A percentile compares a stretch with the other conserved stretches of the same genome.
These are phyloP conservation scores for Ciconia boyciana DNA, from an alignment of 2,113 vertebrate species.

Conservation along the genomic window DNA sequence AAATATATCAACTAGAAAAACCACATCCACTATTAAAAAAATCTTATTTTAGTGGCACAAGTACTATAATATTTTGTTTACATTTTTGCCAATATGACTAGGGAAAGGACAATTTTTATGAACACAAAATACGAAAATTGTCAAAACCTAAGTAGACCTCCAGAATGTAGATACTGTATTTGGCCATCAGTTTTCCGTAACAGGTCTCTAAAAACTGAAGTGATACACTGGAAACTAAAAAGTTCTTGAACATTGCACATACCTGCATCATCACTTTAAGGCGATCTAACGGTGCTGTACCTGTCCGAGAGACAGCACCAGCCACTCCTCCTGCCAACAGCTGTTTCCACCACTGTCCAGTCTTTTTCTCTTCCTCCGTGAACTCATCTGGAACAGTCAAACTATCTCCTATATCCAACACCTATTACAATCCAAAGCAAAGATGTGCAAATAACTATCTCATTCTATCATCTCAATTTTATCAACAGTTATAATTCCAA, in stretches of 20 bases:
- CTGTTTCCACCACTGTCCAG: slow-evolving; percentile 91
- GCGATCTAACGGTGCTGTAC: slow-evolving; percentile 90
- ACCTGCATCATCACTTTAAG: slow-evolving; percentile 98
- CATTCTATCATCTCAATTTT: neutral
- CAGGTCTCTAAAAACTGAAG: neutral
- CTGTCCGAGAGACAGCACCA: slow-evolving; percentile 89
- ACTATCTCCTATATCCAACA: slow-evolving; percentile 94
- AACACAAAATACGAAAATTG: neutral
- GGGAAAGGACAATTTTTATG: neutral
- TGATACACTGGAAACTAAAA: neutral
- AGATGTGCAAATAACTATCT: neutral
- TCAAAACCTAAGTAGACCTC: neutral
- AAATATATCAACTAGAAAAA: neutral
- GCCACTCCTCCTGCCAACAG: slow-evolving; percentile 86
- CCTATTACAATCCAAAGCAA: slow-evolving; percentile 71
- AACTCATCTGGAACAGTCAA: slow-evolving; percentile 92
- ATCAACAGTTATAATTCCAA: neutral
- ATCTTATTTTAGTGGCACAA: neutral
- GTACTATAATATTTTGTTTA: neutral
- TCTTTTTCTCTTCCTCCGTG: slow-evolving; percentile 90
- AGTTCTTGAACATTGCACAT: neutral
- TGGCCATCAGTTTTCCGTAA: neutral
- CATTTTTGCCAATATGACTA: neutral
- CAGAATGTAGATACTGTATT: neutral
- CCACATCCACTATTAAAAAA: neutral